Percentiles rank a stretch among this genome's conserved stretches.
These are phyloP conservation scores for Imbricaverruca yamaguchii DNA, from an alignment of 2,888 invertebrate genomes.

Conservation along the genomic window DNA sequence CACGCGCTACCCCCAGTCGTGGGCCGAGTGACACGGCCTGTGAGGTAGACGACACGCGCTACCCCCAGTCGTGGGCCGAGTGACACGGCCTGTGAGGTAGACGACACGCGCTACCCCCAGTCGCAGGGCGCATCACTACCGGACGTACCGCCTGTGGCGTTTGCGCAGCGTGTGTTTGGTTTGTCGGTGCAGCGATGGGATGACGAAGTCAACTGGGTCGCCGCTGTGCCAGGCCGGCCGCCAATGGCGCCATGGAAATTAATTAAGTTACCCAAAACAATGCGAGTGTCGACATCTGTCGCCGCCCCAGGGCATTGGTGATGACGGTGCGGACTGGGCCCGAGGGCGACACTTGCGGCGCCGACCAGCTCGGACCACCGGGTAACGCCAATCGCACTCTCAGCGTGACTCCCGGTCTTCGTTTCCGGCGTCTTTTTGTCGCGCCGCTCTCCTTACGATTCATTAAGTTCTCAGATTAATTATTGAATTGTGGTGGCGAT, in stretches of 20 bases:
- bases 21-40: background rate
- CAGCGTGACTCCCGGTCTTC: background rate
- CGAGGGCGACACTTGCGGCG: background rate
- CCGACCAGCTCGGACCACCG: background rate
- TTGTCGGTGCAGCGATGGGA: no score
- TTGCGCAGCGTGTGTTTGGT: no score
- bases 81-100: background rate
- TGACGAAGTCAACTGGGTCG: no score
- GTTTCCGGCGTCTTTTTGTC: slow-evolving; percentile 4
- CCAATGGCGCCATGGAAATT: background rate
- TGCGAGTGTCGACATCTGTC: background rate
- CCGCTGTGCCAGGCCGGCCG: no score
- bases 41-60: no score
- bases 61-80: no score
- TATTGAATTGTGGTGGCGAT: background rate
- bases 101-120: no score
- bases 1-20: no score
- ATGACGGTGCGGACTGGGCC: background rate
- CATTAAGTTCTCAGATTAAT: slow-evolving; percentile 20
- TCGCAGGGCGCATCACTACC: no score
- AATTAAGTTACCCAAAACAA: slow-evolving; percentile 3
- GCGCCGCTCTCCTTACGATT: background rate
- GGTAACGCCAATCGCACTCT: background rate
- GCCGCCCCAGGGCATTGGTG: background rate
- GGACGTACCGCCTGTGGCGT: no score